These are phyloP conservation scores for Apostichopus japonicus DNA, from an alignment of 35 echinoderm and acorn worm species.

Conservation along the genomic window DNA sequence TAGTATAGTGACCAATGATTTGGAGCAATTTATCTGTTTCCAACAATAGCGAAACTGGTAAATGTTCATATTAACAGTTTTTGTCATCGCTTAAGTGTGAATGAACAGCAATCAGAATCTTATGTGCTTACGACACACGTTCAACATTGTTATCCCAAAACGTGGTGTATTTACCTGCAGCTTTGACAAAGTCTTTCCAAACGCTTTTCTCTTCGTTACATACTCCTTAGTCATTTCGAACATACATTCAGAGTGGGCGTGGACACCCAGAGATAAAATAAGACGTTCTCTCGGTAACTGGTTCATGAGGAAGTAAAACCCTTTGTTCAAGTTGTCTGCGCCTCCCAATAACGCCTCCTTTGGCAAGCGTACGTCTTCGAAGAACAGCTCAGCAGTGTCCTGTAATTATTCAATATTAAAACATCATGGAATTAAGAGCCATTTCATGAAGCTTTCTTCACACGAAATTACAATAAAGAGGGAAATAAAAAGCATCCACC, in stretches of 20 bases:
- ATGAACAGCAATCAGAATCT: no score
- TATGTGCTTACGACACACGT: no score
- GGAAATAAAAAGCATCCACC: no score
- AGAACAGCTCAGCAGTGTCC: conserved; percentile 82
- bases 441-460: no score
- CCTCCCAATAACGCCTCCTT: conserved; percentile 64
- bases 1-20: no score
- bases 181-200: conserved; percentile 13
- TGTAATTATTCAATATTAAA: not conserved
- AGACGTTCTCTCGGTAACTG: conserved; percentile 81
- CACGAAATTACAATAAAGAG: no score
- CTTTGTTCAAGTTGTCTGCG: conserved; percentile 63
- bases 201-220: conserved; percentile 68
- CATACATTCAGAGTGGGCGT: conserved; percentile 68
- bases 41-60: no score
- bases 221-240: conserved; percentile 85
- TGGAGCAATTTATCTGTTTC: no score
- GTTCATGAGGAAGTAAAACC: conserved; percentile 85
- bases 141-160: no score
- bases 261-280: conserved; percentile 12
- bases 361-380: conserved; percentile 91
- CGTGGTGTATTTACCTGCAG: not conserved
- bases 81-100: no score
- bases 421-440: no score
- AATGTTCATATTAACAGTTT: no score